These are phyloP conservation scores for Camponotus floridanus DNA, from an alignment of 1,140 invertebrate species.

Conservation along the genomic window DNA sequence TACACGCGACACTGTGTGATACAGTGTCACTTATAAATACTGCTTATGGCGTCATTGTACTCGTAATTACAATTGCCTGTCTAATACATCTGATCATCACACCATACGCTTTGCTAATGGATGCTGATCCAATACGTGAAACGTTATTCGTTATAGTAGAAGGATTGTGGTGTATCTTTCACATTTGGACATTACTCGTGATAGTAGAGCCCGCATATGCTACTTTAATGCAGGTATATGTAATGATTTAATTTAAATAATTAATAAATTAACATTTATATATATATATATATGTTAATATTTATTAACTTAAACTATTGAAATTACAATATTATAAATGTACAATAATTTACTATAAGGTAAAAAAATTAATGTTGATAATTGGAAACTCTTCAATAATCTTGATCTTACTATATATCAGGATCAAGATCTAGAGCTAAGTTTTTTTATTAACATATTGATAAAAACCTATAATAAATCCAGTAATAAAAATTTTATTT, in stretches of 20 bases:
- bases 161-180: constrained; percentile 89
- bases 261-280: no score
- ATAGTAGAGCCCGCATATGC: constrained; percentile 90
- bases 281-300: no score
- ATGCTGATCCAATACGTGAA: constrained; percentile 84
- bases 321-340: no score
- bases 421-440: no score
- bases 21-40: constrained; percentile 79
- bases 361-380: background rate
- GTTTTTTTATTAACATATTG: no score
- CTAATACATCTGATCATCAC: constrained; percentile 91
- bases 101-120: constrained; percentile 90
- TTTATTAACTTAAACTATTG: no score
- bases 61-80: constrained; percentile 89
- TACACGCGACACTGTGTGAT: constrained; percentile 82
- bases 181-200: constrained; percentile 88
- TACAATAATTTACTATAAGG: background rate
- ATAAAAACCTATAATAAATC: no score
- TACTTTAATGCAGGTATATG: constrained; percentile 86
- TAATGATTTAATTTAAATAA: background rate
- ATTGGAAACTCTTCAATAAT: background rate
- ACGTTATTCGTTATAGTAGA: constrained; percentile 86
- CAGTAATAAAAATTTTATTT: no score
- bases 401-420: no score
- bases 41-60: constrained; percentile 87